A percentile compares a stretch with the other conserved stretches of the same genome.
These are phyloP conservation scores for Tetraodon nigroviridis DNA, from an alignment of 2,113 vertebrate species.

Conservation along the genomic window DNA sequence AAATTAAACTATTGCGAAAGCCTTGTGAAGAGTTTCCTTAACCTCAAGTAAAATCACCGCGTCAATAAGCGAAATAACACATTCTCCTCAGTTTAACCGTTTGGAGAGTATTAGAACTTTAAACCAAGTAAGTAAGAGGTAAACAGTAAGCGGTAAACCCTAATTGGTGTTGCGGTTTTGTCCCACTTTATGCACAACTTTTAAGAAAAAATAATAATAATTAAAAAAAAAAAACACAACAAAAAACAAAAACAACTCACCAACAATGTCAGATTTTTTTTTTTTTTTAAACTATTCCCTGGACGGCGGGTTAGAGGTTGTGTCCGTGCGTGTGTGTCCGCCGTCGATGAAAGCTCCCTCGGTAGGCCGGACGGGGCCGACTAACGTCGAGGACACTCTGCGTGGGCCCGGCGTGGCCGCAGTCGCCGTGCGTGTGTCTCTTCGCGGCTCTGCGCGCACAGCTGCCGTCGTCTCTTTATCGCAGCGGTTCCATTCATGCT, in stretches of 20 bases:
- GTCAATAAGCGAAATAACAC: too few relatives aligned
- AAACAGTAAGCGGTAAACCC: neutral
- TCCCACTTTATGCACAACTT: too few relatives aligned
- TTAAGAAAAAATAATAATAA: too few relatives aligned
- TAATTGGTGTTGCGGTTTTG: neutral
- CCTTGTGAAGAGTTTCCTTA: too few relatives aligned
- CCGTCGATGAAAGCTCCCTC: constrained; percentile 15
- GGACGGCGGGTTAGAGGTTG: neutral
- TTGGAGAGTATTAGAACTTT: too few relatives aligned
- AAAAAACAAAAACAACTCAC: constrained; percentile 20
- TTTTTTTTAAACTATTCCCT: neutral
- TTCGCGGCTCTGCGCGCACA: constrained; percentile 75
- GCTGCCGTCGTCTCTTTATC: constrained; percentile 88
- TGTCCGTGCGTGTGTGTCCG: neutral
- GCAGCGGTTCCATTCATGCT: constrained; percentile 71
- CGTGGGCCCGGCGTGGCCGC: neutral
- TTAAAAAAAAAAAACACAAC: too few relatives aligned
- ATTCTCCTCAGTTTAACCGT: too few relatives aligned
- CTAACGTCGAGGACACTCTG: neutral
- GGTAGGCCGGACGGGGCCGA: constrained; percentile 16
- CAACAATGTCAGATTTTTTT: neutral
- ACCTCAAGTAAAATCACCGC: too few relatives aligned
- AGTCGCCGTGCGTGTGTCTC: constrained; percentile 8
- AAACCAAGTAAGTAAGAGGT: too few relatives aligned
- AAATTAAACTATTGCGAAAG: too few relatives aligned